Base-by-base conservation (phyloP, 2,797 vertebrate genomes). In the Knipowitschia caucasica region DNA sequence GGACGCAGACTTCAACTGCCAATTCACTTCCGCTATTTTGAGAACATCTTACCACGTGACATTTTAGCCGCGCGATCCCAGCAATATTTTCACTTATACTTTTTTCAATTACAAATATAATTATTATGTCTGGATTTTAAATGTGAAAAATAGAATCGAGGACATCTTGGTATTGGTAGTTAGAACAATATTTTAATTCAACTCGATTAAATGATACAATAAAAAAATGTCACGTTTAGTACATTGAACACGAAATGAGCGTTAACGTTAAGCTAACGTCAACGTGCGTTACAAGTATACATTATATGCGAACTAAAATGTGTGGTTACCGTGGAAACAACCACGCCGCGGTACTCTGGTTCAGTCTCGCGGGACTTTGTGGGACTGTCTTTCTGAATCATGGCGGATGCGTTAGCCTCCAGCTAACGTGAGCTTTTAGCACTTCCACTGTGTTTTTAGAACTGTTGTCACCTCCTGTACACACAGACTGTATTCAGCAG, bases 341-440 rank as follows among this genome's bases (percentile, higher is more conserved):
- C 79, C 77, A 85, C 75, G 80, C 78, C 49, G 53, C 59, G 76
- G 69, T 82, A 84, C 64, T 81, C 4, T 12, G 10, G 83, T 60
- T 69, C 67, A 72, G 79, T 76, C 50, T 43, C 63, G 78, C 81
- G 76, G 43, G 52, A 83, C 76, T 87, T 87, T 65, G 5, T 67
- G 86, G 86, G 86, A 85, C 63, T 79, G 50, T 50, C 59, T 57
- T 62, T 31, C 31, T 64, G 72, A 29, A 75, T 86, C 83, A 88
- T 88, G 86, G 86, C 81, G 85, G 84, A 83, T 12, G 20, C 61
- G 70, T 45, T 71, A 25, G 72, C 47, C 9, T n/a, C 9, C 27
- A 39, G 84, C 77, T 84, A 84, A 75, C 53, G 53, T 49, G 23
- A 50, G 50, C 71, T 65, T 44, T 59, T 79, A 81, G 75, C 78